Base-by-base conservation (phyloP, 2,888 invertebrate genomes). In the Brenthis ino region DNA sequence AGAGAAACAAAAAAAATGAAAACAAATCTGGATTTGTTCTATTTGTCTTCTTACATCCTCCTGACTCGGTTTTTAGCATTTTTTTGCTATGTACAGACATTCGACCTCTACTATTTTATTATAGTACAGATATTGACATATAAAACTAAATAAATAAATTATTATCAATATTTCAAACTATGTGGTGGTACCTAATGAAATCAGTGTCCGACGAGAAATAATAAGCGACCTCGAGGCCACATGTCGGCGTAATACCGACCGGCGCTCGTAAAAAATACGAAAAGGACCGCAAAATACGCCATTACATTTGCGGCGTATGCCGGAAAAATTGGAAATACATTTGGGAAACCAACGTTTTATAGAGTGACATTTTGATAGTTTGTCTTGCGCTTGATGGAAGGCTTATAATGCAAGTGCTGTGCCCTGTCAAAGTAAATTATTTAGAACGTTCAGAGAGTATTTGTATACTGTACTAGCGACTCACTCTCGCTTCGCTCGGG, bases 261-360 rank as follows among this genome's bases (percentile, higher is more conserved):
- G 84, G 81, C 77, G 82, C 83, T 89, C 88, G 87, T 91, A 89
- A 91, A 89, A 90, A 89, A 88, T 87, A 85, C 85, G 86, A 85
- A 87, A 74, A 87, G 84, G 84, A 85, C 83, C 85, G 86, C 86
- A 86, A 91, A 89, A 88, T 87, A 85, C 85, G 82, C 86, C 86
- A 88, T 89, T 88, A 88, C 86, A 84, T 82, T 82, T 81, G 82
- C 77, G 80, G 80, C 81, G 83, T 78, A 81, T 67, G 82, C 76
- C 73, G 81, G 82, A 80, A 80, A 85, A 86, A 89, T 89, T 87
- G 87, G 86, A 85, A 87, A 86, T 81, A 87, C 86, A 88, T 88
- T 88, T 86, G 84, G 58, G 65, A 67, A 64, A 73, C 58, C 69
- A 68, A 75, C 70, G 70, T 72, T 69, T 74, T 71, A 72, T 70